Percentiles rank a stretch among this genome's conserved stretches.
Evolutionary conservation across 2,797 vertebrate species (phyloP).

Genomic region (Oreochromis grahami): DNA sequence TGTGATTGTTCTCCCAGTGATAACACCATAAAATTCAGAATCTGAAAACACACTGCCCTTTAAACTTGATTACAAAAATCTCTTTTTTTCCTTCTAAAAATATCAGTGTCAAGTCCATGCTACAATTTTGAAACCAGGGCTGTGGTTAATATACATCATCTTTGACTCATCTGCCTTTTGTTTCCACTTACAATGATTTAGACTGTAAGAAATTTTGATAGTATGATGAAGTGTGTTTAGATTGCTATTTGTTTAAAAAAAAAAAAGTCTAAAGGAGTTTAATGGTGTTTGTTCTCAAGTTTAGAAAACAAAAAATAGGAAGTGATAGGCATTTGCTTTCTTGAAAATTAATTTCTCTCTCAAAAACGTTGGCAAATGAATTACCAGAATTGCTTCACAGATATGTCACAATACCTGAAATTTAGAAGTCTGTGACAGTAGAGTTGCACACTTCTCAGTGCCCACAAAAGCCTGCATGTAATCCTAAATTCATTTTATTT

Average conservation of each 20-base stretch:
- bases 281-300: background rate
- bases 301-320: background rate
- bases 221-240: background rate
- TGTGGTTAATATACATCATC: background rate
- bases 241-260: background rate
- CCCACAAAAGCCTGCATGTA: fast-evolving
- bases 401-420: background rate
- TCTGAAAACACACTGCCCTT: background rate
- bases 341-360: background rate
- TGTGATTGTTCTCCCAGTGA: background rate
- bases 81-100: background rate
- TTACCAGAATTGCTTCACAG: background rate
- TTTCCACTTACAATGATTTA: background rate
- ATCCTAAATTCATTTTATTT: background rate
- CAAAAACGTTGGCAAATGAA: background rate
- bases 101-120: background rate
- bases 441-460: background rate
- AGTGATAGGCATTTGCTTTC: background rate
- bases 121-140: background rate
- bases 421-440: background rate
- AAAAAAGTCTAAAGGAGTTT: too few relatives aligned
- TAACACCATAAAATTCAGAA: background rate
- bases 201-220: background rate
- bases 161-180: background rate
- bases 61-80: background rate